phyloP scores from a whole-genome alignment of 2,797 vertebrate species.

The Macrochelys suwanniensis region DNA sequence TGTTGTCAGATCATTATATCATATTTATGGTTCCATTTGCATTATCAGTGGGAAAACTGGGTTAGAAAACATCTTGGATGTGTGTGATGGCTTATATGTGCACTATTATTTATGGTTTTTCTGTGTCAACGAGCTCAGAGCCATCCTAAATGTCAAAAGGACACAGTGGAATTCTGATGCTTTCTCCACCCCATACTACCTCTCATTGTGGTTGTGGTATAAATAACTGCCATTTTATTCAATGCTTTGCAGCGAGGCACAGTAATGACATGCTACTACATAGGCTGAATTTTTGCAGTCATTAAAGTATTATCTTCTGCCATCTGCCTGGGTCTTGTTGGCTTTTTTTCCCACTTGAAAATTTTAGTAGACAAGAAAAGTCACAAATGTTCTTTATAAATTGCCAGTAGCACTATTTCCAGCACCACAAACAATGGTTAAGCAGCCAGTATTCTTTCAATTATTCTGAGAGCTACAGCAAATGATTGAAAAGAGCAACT shows the following conservation, averaged over 20 bases:
- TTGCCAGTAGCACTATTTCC: not conserved
- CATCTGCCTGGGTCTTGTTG: constrained; percentile 40
- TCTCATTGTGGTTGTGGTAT: not conserved
- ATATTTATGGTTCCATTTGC: constrained; percentile 15
- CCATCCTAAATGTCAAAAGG: not conserved
- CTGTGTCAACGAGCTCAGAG: not conserved
- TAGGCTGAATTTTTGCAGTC: constrained; percentile 12
- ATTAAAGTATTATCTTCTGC: constrained; percentile 50
- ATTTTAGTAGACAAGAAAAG: constrained; percentile 39
- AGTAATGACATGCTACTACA: constrained; percentile 28
- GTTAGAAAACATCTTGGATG: not conserved
- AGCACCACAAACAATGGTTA: constrained; percentile 1
- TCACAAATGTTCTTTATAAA: constrained; percentile 31
- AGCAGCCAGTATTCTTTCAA: not conserved
- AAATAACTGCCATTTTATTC: constrained; percentile 23
- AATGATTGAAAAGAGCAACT: not conserved
- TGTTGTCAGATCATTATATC: constrained; percentile 12
- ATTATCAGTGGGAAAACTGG: not conserved
- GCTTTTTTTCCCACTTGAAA: constrained; percentile 53
- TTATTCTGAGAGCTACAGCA: not conserved
- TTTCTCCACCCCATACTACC: not conserved
- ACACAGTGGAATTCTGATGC: not conserved
- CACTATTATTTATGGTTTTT: not conserved
- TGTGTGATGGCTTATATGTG: not conserved
- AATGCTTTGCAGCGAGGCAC: not conserved